Conservation (phyloP, 2,113 vertebrate species). For the Trichechus manatus region DNA sequence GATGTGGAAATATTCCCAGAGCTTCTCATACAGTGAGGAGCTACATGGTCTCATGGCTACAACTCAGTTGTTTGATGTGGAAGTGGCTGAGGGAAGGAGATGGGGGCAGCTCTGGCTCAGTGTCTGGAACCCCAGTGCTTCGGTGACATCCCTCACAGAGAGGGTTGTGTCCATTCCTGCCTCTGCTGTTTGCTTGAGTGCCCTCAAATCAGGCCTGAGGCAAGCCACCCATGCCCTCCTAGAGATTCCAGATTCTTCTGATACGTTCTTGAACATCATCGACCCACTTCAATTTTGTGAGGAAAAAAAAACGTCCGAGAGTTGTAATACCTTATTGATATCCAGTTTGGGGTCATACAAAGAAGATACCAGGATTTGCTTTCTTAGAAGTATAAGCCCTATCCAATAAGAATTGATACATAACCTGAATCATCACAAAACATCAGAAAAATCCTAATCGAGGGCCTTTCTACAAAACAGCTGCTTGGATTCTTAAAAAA, state of each 20-base stretch:
- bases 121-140: accelerated
- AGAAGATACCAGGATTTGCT: neutral
- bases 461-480: neutral
- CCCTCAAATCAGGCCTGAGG: neutral
- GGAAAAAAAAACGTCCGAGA: neutral
- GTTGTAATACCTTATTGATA: neutral
- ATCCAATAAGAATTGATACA: neutral
- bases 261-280: neutral
- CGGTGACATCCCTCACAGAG: neutral
- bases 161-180: accelerated
- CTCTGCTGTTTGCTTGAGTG: neutral
- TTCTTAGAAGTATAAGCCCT: neutral
- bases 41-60: neutral
- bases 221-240: accelerated
- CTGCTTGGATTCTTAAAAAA: neutral
- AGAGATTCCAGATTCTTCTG: neutral
- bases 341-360: neutral
- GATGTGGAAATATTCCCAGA: neutral
- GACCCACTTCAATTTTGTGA: neutral
- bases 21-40: neutral
- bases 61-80: accelerated
- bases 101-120: neutral
- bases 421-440: neutral
- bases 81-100: neutral
- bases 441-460: too few relatives aligned